phyloP scores from a whole-genome alignment of 1,140 invertebrate genomes.

The Pseudomyrmex pallidus region DNA sequence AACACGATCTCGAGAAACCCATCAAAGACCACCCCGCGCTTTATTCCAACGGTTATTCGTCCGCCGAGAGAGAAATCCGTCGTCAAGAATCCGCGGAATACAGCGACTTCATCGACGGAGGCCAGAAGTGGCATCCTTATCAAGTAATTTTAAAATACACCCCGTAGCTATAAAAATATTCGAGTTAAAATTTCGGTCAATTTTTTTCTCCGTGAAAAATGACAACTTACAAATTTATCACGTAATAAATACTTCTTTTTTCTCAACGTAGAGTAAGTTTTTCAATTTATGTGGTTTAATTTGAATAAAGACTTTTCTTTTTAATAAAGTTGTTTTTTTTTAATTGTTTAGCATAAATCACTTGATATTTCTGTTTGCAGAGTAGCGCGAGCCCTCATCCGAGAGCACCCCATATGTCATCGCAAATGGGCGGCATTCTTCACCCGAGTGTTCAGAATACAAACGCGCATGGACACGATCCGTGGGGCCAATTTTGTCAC shows the following conservation, averaged over 20 bases:
- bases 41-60: slow-evolving; percentile 69
- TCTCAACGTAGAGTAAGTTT: neutral
- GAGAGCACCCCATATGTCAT: slow-evolving; percentile 67
- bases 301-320: neutral
- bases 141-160: slow-evolving; percentile 72
- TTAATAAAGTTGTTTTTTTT: neutral
- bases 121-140: slow-evolving; percentile 85
- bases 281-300: neutral
- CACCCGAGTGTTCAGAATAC: slow-evolving; percentile 78
- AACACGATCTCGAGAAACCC: slow-evolving; percentile 79
- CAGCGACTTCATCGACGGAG: slow-evolving; percentile 76
- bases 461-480: slow-evolving; percentile 76
- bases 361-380: slow-evolving; percentile 68
- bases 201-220: neutral
- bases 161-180: neutral
- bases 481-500: slow-evolving; percentile 83
- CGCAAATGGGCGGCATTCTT: slow-evolving; percentile 74
- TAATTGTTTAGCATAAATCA: neutral
- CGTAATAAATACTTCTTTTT: no score
- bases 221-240: no score
- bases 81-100: slow-evolving; percentile 73
- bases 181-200: neutral
- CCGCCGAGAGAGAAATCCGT: slow-evolving; percentile 66
- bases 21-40: slow-evolving; percentile 55
- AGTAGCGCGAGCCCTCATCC: slow-evolving; percentile 78